phyloP scores from a whole-genome alignment of 2,113 vertebrate species.

The Myotis lucifugus region DNA sequence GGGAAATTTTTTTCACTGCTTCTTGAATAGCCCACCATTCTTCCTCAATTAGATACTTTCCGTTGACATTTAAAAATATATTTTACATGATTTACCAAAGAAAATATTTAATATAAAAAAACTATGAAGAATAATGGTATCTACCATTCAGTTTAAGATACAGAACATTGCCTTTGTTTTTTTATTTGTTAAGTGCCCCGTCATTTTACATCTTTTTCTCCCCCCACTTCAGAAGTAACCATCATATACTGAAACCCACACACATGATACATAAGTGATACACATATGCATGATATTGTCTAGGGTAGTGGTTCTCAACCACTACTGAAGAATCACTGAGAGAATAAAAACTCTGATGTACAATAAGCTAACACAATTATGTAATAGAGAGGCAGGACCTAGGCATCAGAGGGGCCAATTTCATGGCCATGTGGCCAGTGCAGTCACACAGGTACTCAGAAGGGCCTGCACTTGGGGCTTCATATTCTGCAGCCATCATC shows the following conservation, averaged over 20 bases:
- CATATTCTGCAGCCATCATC: background rate
- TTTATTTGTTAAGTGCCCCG: background rate
- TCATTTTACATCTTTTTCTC: background rate
- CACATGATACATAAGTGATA: background rate
- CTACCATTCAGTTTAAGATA: background rate
- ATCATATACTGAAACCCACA: background rate
- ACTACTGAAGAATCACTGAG: background rate
- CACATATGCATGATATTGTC: background rate
- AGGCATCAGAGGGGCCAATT: background rate
- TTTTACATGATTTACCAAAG: background rate
- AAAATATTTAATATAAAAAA: background rate
- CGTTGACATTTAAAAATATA: background rate
- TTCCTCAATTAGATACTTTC: background rate
- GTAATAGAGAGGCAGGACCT: background rate
- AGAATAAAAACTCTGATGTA: background rate
- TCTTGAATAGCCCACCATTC: background rate
- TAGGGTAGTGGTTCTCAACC: background rate
- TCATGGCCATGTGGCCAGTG: background rate
- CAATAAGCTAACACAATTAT: background rate
- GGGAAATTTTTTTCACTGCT: background rate
- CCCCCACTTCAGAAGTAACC: background rate
- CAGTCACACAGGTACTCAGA: background rate
- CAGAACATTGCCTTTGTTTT: background rate
- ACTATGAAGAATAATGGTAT: background rate
- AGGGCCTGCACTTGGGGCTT: background rate